phyloP scores from a whole-genome alignment of 2,888 invertebrate genomes.

The Eumacrocentrus americanus region DNA sequence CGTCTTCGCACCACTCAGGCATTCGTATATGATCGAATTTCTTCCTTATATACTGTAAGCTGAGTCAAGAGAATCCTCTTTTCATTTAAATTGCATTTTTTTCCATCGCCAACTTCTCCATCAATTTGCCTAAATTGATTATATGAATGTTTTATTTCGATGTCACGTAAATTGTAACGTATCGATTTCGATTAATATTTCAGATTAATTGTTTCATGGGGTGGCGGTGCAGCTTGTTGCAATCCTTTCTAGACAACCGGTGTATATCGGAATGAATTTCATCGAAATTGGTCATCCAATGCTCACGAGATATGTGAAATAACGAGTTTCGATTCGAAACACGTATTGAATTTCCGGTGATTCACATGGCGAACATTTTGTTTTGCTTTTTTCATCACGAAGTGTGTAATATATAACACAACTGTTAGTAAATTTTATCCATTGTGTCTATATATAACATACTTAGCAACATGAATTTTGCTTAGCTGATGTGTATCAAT shows the following conservation, averaged over 20 bases:
- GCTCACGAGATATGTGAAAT: slow-evolving; percentile 10
- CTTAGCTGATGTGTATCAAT: too few species aligned
- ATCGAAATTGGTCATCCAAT: slow-evolving; percentile 15
- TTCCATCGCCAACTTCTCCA: neutral
- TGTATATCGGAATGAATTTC: slow-evolving; percentile 5
- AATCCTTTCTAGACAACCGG: too few species aligned
- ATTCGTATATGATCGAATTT: slow-evolving; percentile 12
- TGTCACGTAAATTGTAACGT: too few species aligned
- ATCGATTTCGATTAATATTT: too few species aligned
- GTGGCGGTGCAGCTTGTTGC: too few species aligned
- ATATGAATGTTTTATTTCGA: neutral
- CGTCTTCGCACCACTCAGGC: slow-evolving; percentile 14
- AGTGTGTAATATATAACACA: neutral
- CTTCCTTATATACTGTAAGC: slow-evolving; percentile 4
- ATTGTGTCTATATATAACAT: neutral
- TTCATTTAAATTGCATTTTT: neutral
- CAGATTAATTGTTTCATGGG: too few species aligned
- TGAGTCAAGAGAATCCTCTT: slow-evolving; percentile 3
- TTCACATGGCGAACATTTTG: neutral
- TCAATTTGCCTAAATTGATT: neutral
- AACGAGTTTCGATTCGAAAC: slow-evolving; percentile 22
- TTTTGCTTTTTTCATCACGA: slow-evolving; percentile 4
- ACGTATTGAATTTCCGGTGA: slow-evolving; percentile 19
- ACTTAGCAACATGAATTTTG: too few species aligned
- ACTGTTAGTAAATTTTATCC: neutral